A percentile compares a stretch with the other conserved stretches of the same genome.
These are phyloP conservation scores for Rachycentron canadum DNA, from an alignment of 2,797 vertebrate genomes.

Conservation along the genomic window DNA sequence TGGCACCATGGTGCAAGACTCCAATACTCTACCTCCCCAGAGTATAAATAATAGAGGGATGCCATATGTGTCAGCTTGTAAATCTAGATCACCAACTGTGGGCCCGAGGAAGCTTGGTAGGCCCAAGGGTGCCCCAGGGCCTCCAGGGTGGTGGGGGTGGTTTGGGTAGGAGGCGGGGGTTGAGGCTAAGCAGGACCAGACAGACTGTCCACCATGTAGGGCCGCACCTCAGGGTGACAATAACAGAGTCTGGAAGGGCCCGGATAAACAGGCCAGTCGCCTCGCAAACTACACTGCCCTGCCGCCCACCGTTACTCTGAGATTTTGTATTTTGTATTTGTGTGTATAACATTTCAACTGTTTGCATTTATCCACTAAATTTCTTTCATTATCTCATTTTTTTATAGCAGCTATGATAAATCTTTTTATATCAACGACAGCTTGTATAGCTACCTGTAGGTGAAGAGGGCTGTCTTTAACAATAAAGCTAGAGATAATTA, in stretches of 20 bases:
- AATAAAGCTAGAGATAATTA: neutral
- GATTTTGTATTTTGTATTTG: neutral
- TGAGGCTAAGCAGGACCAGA: constrained; percentile 45
- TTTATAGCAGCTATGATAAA: neutral
- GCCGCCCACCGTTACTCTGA: neutral
- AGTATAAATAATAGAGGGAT: constrained; percentile 79
- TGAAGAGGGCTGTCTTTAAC: no score
- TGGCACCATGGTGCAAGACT: constrained; percentile 47
- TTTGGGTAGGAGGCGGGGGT: neutral
- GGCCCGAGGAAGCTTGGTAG: constrained; percentile 70
- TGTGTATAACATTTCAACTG: neutral
- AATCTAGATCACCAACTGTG: constrained; percentile 86
- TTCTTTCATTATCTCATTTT: neutral
- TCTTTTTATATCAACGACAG: neutral
- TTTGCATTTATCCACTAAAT: neutral
- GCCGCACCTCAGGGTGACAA: constrained; percentile 39
- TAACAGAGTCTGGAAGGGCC: constrained; percentile 11
- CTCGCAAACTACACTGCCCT: constrained; percentile 6
- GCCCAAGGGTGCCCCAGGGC: constrained; percentile 60
- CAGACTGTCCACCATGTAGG: constrained; percentile 42
- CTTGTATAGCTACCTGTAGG: neutral
- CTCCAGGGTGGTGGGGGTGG: constrained; percentile 30
- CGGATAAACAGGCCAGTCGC: constrained; percentile 22
- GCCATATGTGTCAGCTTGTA: constrained; percentile 80
- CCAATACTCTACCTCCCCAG: constrained; percentile 52